Percentiles rank a stretch among this genome's conserved stretches.
Conservation (phyloP, 2,888 invertebrate species). For the Chrysolina haemoptera region DNA sequence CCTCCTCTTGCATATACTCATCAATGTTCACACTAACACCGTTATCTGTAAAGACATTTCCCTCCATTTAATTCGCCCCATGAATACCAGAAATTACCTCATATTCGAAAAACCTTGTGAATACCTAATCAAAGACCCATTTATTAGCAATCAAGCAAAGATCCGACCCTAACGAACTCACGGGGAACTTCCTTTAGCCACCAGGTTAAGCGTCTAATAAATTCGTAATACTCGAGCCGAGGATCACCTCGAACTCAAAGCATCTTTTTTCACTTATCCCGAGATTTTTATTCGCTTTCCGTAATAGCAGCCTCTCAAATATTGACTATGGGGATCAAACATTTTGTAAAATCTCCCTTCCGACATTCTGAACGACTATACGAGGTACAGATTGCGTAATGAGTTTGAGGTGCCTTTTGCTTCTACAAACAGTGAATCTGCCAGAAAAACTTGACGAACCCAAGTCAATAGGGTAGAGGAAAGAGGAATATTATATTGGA, state of each 20-base stretch:
- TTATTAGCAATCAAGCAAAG: slow-evolving; percentile 17
- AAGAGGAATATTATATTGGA: slow-evolving; percentile 22
- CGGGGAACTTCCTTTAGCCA: slow-evolving; percentile 33
- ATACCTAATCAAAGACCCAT: slow-evolving; percentile 37
- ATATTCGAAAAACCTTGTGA: slow-evolving; percentile 21
- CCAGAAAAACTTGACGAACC: slow-evolving; percentile 37
- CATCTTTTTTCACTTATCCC: slow-evolving; percentile 52
- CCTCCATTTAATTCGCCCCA: neutral
- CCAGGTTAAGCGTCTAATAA: slow-evolving; percentile 47
- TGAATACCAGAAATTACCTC: neutral
- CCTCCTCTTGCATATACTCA: neutral
- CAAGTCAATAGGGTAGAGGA: slow-evolving; percentile 11
- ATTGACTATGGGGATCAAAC: slow-evolving; percentile 64
- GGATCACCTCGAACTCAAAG: slow-evolving; percentile 37
- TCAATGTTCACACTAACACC: neutral
- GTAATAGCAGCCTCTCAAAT: slow-evolving; percentile 60
- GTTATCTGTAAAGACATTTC: neutral
- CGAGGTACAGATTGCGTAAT: slow-evolving; percentile 54
- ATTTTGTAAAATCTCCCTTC: slow-evolving; percentile 61
- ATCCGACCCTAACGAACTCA: slow-evolving; percentile 35
- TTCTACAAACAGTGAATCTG: slow-evolving; percentile 43
- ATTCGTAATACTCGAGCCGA: slow-evolving; percentile 41
- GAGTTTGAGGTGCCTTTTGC: slow-evolving; percentile 53
- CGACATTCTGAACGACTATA: slow-evolving; percentile 46
- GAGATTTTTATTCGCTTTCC: slow-evolving; percentile 48